Evolutionary conservation across 2,888 invertebrate genomes (phyloP).

Genomic region (Linyphia triangularis): DNA sequence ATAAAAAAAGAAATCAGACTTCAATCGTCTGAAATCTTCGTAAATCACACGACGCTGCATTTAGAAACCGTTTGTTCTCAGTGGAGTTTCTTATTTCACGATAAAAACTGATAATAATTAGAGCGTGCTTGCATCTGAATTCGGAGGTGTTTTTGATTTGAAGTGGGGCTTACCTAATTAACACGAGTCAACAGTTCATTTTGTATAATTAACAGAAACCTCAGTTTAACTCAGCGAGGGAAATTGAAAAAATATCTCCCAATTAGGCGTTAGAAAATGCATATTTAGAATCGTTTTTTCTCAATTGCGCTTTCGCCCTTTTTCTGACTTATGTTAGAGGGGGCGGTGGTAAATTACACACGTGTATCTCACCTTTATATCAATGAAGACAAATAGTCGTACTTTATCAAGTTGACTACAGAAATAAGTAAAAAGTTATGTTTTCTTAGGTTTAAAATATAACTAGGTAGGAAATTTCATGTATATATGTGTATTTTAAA

Average conservation of each 20-base stretch:
- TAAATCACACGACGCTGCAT: neutral
- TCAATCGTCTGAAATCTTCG: neutral
- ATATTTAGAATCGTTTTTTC: neutral
- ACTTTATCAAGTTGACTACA: too few species aligned
- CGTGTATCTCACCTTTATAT: neutral
- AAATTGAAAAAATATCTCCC: constrained; percentile 15
- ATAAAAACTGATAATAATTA: too few species aligned
- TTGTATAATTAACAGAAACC: constrained; percentile 53
- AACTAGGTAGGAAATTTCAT: too few species aligned
- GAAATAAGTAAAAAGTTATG: too few species aligned
- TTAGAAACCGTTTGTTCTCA: neutral
- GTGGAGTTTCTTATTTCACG: neutral
- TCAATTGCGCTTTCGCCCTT: neutral
- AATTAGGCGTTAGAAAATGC: constrained; percentile 56
- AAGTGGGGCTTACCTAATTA: constrained; percentile 54
- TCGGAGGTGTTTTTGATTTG: constrained; percentile 25
- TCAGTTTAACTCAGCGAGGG: constrained; percentile 3
- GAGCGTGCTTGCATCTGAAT: neutral
- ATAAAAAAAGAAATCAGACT: neutral
- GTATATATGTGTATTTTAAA: too few species aligned
- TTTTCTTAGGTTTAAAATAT: too few species aligned
- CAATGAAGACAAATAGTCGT: too few species aligned
- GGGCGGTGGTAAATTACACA: neutral
- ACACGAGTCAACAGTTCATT: constrained; percentile 50
- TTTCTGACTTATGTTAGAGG: neutral